Conservation (phyloP, 2,113 vertebrate genomes). For the Ploceus nigricollis region DNA sequence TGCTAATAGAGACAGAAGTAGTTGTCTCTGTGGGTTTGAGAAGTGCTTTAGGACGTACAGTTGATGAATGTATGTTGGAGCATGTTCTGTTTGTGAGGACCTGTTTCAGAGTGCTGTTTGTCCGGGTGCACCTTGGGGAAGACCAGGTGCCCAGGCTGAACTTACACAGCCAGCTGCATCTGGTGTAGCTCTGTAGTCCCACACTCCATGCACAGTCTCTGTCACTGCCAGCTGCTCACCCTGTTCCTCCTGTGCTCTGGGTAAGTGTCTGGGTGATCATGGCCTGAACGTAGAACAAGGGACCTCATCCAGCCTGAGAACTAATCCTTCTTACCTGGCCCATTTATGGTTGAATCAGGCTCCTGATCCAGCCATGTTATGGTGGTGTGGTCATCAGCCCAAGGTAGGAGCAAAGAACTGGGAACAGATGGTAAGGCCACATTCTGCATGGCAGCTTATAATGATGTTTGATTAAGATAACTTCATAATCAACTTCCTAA, state of each 20-base stretch:
- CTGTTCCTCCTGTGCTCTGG: background rate
- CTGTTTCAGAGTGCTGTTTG: background rate
- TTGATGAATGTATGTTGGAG: background rate
- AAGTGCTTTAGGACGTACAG: background rate
- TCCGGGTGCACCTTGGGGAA: background rate
- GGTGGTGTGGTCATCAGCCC: background rate
- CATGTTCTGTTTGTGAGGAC: background rate
- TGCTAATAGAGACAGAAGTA: background rate
- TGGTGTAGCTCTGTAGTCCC: background rate
- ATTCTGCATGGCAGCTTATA: background rate
- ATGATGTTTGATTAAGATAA: background rate
- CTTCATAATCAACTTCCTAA: background rate
- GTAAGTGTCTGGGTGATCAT: background rate
- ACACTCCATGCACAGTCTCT: no score
- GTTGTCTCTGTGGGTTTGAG: background rate
- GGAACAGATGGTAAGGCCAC: background rate
- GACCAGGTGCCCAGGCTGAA: background rate
- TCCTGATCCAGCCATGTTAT: fast-evolving
- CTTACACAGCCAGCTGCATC: background rate
- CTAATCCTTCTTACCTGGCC: background rate
- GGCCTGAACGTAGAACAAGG: background rate
- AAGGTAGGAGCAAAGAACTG: background rate
- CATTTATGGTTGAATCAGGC: background rate
- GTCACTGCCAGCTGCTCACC: background rate
- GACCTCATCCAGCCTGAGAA: background rate